Evolutionary conservation across 2,797 vertebrate genomes (phyloP).

Genomic region (Trematocara caparti): DNA sequence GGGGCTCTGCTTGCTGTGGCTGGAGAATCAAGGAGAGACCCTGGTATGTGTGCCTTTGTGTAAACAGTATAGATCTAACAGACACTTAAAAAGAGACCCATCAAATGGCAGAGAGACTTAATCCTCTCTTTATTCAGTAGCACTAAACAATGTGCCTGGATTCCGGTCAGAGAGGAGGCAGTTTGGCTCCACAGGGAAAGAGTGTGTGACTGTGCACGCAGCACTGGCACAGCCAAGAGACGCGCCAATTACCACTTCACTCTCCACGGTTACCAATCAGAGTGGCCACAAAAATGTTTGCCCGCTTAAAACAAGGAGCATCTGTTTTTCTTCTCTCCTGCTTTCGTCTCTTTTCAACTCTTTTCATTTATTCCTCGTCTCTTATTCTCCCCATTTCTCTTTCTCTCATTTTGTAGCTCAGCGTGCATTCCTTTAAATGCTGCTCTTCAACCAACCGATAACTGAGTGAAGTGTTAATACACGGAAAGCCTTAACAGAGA

Average conservation of each 20-base stretch:
- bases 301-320: conserved; percentile 52
- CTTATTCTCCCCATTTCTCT: background rate
- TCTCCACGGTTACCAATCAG: conserved; percentile 67
- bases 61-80: conserved; percentile 45
- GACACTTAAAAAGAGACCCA: conserved; percentile 51
- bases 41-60: conserved; percentile 49
- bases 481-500: background rate
- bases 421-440: background rate
- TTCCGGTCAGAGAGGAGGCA: conserved; percentile 33
- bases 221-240: conserved; percentile 27
- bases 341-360: conserved; percentile 1
- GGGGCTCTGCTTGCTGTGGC: background rate
- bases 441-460: background rate
- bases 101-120: conserved; percentile 54
- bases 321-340: conserved; percentile 37
- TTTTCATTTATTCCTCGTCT: background rate
- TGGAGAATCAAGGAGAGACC: conserved; percentile 15
- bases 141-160: conserved; percentile 49
- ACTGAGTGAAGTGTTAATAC: conserved; percentile 1
- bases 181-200: conserved; percentile 27
- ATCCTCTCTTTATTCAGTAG: conserved; percentile 59
- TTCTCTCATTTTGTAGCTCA: background rate
- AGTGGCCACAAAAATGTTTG: conserved; percentile 66
- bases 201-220: conserved; percentile 44
- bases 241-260: conserved; percentile 58